Percentiles rank a stretch among this genome's conserved stretches.
phyloP scores from a whole-genome alignment of 64 coral and sea anemone species.

The Exaiptasia diaphana region DNA sequence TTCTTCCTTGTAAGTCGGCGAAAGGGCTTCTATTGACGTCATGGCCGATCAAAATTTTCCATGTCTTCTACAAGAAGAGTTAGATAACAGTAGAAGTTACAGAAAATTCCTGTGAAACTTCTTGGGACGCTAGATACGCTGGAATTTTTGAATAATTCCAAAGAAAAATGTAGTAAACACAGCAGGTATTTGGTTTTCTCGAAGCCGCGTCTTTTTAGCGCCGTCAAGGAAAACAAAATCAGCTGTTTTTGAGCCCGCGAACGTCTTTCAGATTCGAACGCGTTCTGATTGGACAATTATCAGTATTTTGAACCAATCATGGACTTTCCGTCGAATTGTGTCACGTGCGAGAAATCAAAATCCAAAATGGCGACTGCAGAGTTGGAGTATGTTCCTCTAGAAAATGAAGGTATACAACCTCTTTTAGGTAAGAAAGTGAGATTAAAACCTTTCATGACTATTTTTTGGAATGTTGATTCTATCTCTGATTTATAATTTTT shows the following conservation, averaged over 20 bases:
- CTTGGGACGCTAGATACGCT: no score
- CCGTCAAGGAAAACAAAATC: background rate
- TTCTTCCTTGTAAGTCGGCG: constrained; percentile 1
- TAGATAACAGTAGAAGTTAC: no score
- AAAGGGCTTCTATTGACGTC: constrained; percentile 4
- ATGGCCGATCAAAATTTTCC: background rate
- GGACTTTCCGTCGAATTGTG: no score
- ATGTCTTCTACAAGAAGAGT: background rate
- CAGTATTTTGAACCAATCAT: constrained; percentile 7
- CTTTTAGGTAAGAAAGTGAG: constrained; percentile 38
- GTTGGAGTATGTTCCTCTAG: constrained; percentile 27
- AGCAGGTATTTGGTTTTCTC: background rate
- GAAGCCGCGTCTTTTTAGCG: background rate
- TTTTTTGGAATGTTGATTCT: no score
- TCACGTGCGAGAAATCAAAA: background rate
- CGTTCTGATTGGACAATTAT: constrained; percentile 41
- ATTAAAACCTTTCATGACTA: no score
- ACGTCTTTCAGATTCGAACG: background rate
- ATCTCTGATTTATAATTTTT: no score
- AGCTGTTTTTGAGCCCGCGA: no score
- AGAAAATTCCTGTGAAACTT: no score
- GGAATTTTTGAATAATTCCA: constrained; percentile 5
- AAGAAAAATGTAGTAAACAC: background rate
- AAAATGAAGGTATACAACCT: constrained; percentile 28
- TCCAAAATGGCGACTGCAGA: constrained; percentile 64